Evolutionary conservation across 1,140 invertebrate genomes (phyloP), one percentile per base, ranked within the genome.

Genomic region (Drosophila oshimai): DNA sequence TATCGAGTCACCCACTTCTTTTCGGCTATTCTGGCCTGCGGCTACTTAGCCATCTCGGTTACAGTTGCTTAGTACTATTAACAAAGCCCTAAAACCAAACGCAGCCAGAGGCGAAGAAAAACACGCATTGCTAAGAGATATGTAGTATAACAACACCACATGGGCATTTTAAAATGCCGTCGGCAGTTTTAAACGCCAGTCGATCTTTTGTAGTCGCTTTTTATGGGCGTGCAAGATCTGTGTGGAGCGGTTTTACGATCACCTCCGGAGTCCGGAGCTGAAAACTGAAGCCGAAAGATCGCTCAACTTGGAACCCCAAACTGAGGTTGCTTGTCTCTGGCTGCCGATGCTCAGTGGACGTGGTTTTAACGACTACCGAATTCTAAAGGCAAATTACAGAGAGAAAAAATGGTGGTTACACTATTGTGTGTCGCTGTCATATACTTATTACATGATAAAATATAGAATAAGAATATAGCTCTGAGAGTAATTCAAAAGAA

Each of bases 351-450:
- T 26, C 42, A 31, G 18, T 17, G 29, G 10, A 44, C 44, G 24
- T 26, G 61, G 44, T 39, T 73, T 80, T 80, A 81, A 87, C 61
- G 81, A 86, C 81, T 86, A 86, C 80, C 75, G 80, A 86, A 86
- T 86, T 86, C 72, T 86, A 33, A 39, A 29, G 31, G 15, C 6
- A 6, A 6, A 20, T 26, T 58, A 28, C 55, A 29, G 33, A 6
- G 13, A 24, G 15, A 50, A 4, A 28, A 45, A 50, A 42, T 7
- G n/a, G 6, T 7, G 7, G 10, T 5, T n/a, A 3, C 7, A 17
- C n/a, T n/a, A n/a, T n/a, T n/a, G n/a, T n/a, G n/a, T n/a, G n/a
- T n/a, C n/a, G n/a, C n/a, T n/a, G n/a, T n/a, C n/a, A n/a, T n/a
- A n/a, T n/a, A n/a, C n/a, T n/a, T n/a, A n/a, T n/a, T n/a, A n/a